Conservation (phyloP, 2,888 invertebrate genomes). For the Melitaea athalia region DNA sequence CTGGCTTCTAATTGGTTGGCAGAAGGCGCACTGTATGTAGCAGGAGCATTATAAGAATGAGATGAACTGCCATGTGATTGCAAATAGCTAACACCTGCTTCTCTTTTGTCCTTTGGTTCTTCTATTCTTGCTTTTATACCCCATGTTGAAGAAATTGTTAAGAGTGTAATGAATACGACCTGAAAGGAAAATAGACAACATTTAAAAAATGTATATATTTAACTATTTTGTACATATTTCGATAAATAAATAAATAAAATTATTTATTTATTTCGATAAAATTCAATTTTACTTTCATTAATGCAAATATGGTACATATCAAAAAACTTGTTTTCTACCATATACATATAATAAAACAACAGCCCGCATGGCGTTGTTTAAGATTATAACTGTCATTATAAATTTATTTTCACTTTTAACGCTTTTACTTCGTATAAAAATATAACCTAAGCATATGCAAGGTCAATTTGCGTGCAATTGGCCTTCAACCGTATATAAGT, state of each 20-base stretch:
- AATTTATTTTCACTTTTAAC: constrained; percentile 76
- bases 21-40: constrained; percentile 45
- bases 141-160: constrained; percentile 67
- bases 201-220: no score
- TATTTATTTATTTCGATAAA: constrained; percentile 18
- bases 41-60: constrained; percentile 49
- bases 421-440: constrained; percentile 70
- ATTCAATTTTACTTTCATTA: constrained; percentile 48
- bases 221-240: background rate
- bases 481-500: constrained; percentile 9
- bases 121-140: constrained; percentile 60
- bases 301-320: constrained; percentile 52
- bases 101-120: constrained; percentile 72
- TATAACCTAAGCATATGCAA: constrained; percentile 35
- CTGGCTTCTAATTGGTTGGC: constrained; percentile 67
- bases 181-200: constrained; percentile 51
- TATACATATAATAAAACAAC: constrained; percentile 47
- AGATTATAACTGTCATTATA: constrained; percentile 71
- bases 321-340: constrained; percentile 45
- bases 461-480: constrained; percentile 32
- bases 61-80: constrained; percentile 46
- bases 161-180: constrained; percentile 66
- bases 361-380: constrained; percentile 70
- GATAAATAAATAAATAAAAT: no score
- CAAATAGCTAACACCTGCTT: constrained; percentile 59